Evolutionary conservation across 2,113 vertebrate genomes (phyloP).

Genomic region (Baryphthengus martii): DNA sequence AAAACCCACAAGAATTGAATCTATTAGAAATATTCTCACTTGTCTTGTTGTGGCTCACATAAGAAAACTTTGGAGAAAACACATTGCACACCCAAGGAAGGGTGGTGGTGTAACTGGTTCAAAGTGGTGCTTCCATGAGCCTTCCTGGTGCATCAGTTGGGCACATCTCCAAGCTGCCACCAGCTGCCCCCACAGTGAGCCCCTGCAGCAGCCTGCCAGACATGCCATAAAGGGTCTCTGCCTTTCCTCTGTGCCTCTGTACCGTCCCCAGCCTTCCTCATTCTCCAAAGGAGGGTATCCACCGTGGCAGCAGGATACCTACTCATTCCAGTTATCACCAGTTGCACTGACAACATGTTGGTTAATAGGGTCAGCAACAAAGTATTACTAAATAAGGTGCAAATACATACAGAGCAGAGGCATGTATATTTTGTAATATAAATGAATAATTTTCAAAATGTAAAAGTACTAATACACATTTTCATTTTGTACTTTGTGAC

Average conservation of each 20-base stretch:
- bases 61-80: neutral
- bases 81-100: neutral
- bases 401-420: neutral
- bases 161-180: neutral
- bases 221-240: neutral
- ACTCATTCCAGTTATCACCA: neutral
- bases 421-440: neutral
- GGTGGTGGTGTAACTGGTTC: neutral
- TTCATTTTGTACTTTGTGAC: neutral
- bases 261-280: neutral
- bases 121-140: neutral
- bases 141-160: rapidly evolving
- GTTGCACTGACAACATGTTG: neutral
- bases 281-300: neutral
- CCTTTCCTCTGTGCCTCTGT: neutral
- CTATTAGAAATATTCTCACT: slow-evolving; percentile 40
- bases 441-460: neutral
- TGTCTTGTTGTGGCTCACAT: neutral
- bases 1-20: slow-evolving; percentile 45
- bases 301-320: neutral
- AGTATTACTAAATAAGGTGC: neutral
- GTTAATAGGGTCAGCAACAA: neutral
- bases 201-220: neutral
- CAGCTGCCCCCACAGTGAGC: neutral
- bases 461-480: neutral